phyloP scores from a whole-genome alignment of 2,113 vertebrate genomes.

The Pavo muticus region DNA sequence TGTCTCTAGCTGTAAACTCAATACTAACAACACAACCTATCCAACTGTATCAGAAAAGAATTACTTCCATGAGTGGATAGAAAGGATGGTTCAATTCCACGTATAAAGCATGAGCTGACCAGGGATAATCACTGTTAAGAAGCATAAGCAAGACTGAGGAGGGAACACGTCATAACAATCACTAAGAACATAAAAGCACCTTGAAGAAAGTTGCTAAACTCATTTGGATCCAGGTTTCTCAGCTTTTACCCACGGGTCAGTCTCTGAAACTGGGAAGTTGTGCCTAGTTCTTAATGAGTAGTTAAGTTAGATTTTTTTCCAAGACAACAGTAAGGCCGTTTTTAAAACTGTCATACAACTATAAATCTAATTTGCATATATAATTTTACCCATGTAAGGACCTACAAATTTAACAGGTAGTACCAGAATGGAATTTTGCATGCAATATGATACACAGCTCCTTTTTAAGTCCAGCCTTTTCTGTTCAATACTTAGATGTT shows the following conservation, averaged over 20 bases:
- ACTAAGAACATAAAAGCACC: neutral
- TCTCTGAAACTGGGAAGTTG: neutral
- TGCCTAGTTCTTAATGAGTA: neutral
- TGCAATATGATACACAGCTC: neutral
- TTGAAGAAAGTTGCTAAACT: neutral
- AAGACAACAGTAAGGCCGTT: neutral
- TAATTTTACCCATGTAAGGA: neutral
- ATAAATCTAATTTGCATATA: neutral
- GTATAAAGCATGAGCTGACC: neutral
- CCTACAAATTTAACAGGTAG: neutral
- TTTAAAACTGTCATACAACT: neutral
- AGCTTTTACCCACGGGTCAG: neutral
- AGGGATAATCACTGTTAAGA: neutral
- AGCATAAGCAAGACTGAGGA: neutral
- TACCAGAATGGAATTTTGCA: neutral
- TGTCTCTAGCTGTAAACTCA: neutral
- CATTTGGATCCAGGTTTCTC: neutral
- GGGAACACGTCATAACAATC: neutral
- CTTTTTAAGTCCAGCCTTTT: neutral
- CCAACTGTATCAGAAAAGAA: neutral
- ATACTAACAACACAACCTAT: neutral
- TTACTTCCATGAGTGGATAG: neutral
- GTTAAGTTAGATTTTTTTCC: neutral
- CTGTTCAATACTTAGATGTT: neutral
- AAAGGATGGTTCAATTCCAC: neutral